Evolutionary conservation across 64 coral and sea anemone genomes (phyloP).

Genomic region (Montipora cactus): DNA sequence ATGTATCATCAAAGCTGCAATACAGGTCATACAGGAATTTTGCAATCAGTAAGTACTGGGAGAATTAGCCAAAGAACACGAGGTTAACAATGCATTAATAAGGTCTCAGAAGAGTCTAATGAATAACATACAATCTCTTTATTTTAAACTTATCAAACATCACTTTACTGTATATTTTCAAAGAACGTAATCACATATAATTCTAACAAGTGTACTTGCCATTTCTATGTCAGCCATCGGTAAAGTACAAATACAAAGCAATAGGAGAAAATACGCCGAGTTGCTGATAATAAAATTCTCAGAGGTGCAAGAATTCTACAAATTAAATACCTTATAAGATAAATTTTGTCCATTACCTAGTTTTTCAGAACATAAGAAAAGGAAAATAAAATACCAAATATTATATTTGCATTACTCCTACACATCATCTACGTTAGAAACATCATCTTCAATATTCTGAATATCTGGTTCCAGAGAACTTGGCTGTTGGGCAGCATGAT

Average conservation of each 20-base stretch:
- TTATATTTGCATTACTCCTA: slow-evolving; percentile 51
- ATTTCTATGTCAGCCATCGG: background rate
- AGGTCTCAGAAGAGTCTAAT: too few species aligned
- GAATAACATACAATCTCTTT: too few species aligned
- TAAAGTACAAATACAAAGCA: background rate
- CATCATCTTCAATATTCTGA: slow-evolving; percentile 65
- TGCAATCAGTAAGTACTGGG: too few species aligned
- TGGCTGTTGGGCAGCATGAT: background rate
- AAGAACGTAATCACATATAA: background rate
- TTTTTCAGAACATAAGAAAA: background rate
- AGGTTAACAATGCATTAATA: too few species aligned
- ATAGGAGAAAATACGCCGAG: background rate
- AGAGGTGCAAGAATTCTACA: slow-evolving; percentile 9
- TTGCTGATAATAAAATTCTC: background rate
- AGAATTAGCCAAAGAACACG: too few species aligned
- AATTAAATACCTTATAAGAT: background rate
- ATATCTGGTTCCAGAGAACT: background rate
- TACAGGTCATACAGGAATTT: too few species aligned
- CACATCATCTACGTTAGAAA: slow-evolving; percentile 71
- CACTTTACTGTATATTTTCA: background rate
- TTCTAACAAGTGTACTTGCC: background rate
- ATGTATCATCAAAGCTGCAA: too few species aligned
- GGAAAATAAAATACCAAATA: slow-evolving; percentile 23
- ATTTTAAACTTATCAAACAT: background rate
- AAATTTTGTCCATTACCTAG: background rate